Evolutionary conservation across 2,797 vertebrate species (phyloP), one percentile per base, ranked within the genome.

Genomic region (Falco naumanni): DNA sequence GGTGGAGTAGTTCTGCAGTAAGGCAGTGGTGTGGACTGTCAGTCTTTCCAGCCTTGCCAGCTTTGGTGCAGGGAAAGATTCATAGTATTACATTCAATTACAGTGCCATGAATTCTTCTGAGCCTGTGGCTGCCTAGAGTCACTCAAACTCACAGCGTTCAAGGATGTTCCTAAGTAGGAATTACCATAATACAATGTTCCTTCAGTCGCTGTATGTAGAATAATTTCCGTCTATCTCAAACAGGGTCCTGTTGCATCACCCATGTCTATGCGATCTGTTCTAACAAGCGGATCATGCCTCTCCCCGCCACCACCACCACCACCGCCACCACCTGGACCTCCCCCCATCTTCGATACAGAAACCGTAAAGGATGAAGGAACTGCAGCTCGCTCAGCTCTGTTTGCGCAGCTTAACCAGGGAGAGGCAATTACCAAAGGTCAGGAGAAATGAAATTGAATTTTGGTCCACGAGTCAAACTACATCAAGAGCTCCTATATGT

Each of bases 371-470:
- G 96, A 98, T 28, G 97, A 98, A 13, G 70, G 98, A n/a, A 95
- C 96, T 3, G 96, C 98, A 7, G 95, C 98, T 57, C 99, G 99
- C 85, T 99, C 99, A 0, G 99, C 99, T 11, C 98, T 99, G 16
- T 99, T 99, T 72, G 98, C 98, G 22, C 98, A 99, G 96, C 99
- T 99, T n/a, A 99, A 99, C 97, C 99, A 99, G 97, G 99, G 99
- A 95, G 99, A 98, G 97, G 98, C 98, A 17, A 99, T 99, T 93
- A 99, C 98, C 39, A 99, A 98, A 99, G 99, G 99, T 99, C 43
- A 96, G 97, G 51, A 87, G 84, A 53, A 78, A 64, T 89, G 37
- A 79, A 21, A 59, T 17, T 28, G 12, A 45, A 15, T 18, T 41
- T 10, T 37, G n/a, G 31, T 34, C 68, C 59, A 54, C 28, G 5